A percentile compares a stretch with the other conserved stretches of the same genome.
These are phyloP conservation scores for Apamea sordens DNA, from an alignment of 2,888 invertebrate genomes.

Conservation along the genomic window DNA sequence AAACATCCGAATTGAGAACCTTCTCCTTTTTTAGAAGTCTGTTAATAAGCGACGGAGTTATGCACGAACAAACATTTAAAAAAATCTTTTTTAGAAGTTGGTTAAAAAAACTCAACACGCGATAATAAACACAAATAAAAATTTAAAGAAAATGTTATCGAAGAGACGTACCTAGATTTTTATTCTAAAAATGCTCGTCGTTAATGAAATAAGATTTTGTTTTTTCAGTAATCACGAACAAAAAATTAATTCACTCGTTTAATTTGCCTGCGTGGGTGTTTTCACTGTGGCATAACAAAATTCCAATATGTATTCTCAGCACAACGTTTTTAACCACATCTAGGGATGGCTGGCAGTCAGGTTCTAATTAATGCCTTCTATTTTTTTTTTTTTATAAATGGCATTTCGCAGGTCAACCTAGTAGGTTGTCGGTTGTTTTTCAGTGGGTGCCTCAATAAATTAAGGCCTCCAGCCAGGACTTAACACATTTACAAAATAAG, in stretches of 20 bases:
- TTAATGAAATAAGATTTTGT: neutral
- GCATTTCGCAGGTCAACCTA: neutral
- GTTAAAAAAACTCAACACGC: neutral
- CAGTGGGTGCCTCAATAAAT: no score
- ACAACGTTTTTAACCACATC: neutral
- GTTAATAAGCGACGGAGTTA: no score
- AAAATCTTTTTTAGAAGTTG: no score
- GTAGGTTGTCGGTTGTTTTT: no score
- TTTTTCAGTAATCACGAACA: conserved; percentile 21
- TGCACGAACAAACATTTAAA: no score
- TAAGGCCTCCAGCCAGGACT: no score
- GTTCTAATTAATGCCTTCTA: neutral
- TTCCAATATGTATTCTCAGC: conserved; percentile 1
- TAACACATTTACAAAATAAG: no score
- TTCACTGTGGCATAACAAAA: conserved; percentile 4
- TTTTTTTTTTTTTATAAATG: neutral
- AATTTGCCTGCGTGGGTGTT: conserved; percentile 18
- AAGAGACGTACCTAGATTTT: conserved; percentile 14
- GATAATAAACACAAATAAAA: neutral
- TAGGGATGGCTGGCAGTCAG: neutral
- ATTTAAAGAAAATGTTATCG: neutral
- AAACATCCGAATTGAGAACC: no score
- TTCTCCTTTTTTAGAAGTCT: no score
- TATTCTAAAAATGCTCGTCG: conserved; percentile 1
- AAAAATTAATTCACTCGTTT: conserved; percentile 11